A percentile compares a stretch with the other conserved stretches of the same genome.
These are phyloP conservation scores for Gymnoscopelus microlampas DNA, from an alignment of 2,797 vertebrate species.

Conservation along the genomic window DNA sequence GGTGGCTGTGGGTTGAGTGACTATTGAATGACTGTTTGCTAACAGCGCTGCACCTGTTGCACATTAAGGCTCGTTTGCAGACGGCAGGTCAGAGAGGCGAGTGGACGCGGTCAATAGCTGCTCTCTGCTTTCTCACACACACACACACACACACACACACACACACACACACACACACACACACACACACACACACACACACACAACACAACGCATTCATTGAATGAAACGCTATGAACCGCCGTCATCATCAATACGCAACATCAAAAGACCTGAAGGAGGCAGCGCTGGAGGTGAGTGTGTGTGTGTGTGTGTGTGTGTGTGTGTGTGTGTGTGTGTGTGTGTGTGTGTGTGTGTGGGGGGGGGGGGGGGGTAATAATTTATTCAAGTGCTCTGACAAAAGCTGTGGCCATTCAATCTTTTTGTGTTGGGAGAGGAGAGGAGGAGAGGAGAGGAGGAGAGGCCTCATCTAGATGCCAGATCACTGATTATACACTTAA, in stretches of 20 bases:
- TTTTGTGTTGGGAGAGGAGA: constrained; percentile 73
- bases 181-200: too few relatives aligned
- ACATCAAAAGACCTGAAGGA: constrained; percentile 73
- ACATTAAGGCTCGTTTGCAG: constrained; percentile 62
- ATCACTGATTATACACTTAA: constrained; percentile 86
- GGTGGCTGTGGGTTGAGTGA: constrained; percentile 42
- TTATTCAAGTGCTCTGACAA: constrained; percentile 72
- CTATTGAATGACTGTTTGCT: constrained; percentile 57
- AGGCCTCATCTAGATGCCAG: constrained; percentile 79
- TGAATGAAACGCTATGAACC: constrained; percentile 47
- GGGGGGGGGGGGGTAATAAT: constrained; percentile 66
- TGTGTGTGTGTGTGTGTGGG: constrained; percentile 18
- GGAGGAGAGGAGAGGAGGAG: constrained; percentile 67
- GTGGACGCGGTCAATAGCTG: constrained; percentile 62
- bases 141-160: not conserved
- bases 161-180: not conserved
- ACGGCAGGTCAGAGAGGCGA: constrained; percentile 62
- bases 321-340: constrained; percentile 45
- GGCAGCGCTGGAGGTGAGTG: constrained; percentile 41
- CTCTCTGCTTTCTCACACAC: constrained; percentile 40
- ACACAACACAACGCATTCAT: constrained; percentile 47
- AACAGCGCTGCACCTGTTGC: constrained; percentile 69
- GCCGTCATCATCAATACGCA: constrained; percentile 68
- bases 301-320: constrained; percentile 12
- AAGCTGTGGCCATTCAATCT: constrained; percentile 75